phyloP scores from a whole-genome alignment of 2,888 invertebrate genomes.

The Perdita meconis region DNA sequence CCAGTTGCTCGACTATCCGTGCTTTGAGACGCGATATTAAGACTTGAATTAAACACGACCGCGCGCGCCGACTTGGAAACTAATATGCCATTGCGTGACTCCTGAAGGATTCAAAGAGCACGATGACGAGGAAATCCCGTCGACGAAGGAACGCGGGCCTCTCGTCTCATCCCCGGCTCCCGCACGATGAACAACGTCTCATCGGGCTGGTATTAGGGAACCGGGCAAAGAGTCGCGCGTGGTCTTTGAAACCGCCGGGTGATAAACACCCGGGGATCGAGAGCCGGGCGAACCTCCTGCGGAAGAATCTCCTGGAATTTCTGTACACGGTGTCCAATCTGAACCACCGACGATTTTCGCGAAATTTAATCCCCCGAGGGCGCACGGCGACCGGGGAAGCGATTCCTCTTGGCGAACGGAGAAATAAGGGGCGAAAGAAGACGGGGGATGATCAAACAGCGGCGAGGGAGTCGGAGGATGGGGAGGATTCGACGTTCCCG shows the following conservation, averaged over 20 bases:
- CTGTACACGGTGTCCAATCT: slow-evolving; percentile 16
- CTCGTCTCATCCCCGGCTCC: slow-evolving; percentile 16
- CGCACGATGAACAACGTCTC: slow-evolving; percentile 32
- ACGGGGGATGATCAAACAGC: background rate
- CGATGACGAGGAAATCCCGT: slow-evolving; percentile 21
- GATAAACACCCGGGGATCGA: background rate
- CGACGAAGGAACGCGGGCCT: slow-evolving; percentile 21
- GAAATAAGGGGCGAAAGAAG: slow-evolving; percentile 13
- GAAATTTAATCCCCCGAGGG: slow-evolving; percentile 49
- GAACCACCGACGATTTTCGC: slow-evolving; percentile 42
- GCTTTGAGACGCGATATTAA: slow-evolving; percentile 71
- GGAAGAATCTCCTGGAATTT: slow-evolving; percentile 41
- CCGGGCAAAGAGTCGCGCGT: slow-evolving; percentile 13
- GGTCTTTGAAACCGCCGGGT: slow-evolving; percentile 14
- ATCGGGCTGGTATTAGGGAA: background rate
- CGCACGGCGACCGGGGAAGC: background rate
- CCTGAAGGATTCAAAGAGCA: slow-evolving; percentile 60
- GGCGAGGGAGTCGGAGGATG: slow-evolving; percentile 18
- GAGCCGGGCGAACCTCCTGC: background rate
- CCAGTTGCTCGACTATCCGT: slow-evolving; percentile 47
- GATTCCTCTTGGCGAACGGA: slow-evolving; percentile 1
- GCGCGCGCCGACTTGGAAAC: slow-evolving; percentile 65
- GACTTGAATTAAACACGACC: slow-evolving; percentile 69
- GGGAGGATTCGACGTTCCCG: slow-evolving; percentile 7
- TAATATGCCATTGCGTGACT: slow-evolving; percentile 70